Conservation (phyloP, 2,888 invertebrate genomes). For the Rhagium mordax region DNA sequence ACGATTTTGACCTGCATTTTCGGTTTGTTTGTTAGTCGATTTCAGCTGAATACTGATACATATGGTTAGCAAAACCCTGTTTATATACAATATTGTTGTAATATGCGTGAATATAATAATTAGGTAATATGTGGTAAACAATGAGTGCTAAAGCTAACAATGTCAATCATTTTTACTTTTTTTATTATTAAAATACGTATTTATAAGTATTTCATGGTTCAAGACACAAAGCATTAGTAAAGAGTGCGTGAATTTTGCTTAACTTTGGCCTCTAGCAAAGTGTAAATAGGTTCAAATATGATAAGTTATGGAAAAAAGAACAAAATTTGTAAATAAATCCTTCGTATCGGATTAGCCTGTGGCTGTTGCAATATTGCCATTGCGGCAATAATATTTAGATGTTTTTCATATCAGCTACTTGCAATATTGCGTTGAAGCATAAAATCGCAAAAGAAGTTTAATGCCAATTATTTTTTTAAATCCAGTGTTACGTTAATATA, state of each 20-base stretch:
- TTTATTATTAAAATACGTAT: not conserved
- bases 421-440: too few relatives aligned
- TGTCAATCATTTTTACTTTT: not conserved
- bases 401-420: not conserved
- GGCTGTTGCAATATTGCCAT: not conserved
- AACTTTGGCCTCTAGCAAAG: not conserved
- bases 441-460: too few relatives aligned
- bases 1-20: not conserved
- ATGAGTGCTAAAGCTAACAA: not conserved
- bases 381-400: not conserved
- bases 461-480: too few relatives aligned
- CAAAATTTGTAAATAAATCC: not conserved
- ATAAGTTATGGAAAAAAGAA: not conserved
- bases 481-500: too few relatives aligned
- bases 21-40: not conserved
- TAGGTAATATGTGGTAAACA: not conserved
- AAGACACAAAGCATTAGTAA: not conserved
- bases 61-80: not conserved
- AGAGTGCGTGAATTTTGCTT: not conserved
- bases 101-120: not conserved
- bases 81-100: not conserved
- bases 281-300: not conserved
- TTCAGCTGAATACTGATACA: not conserved
- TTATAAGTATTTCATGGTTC: not conserved
- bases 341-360: not conserved